Evolutionary conservation across 2,888 invertebrate genomes (phyloP).

Genomic region (Andrena praecox): DNA sequence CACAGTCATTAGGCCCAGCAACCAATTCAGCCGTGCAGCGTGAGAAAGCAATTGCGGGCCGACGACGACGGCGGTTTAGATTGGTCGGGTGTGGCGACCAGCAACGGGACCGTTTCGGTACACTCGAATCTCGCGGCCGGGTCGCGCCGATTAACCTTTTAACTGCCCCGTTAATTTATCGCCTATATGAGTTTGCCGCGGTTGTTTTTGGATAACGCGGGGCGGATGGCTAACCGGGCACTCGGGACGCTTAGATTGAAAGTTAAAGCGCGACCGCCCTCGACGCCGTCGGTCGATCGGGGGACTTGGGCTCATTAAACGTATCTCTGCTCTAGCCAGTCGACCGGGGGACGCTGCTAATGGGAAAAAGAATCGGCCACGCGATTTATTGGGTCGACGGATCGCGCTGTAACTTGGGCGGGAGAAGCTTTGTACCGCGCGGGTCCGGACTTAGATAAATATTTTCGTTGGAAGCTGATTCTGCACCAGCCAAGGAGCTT

Average conservation of each 20-base stretch:
- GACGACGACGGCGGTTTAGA: slow-evolving; percentile 31
- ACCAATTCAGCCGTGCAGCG: slow-evolving; percentile 42
- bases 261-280: slow-evolving; percentile 35
- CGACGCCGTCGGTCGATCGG: slow-evolving; percentile 11
- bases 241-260: slow-evolving; percentile 24
- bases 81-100: slow-evolving; percentile 42
- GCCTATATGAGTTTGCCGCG: slow-evolving; percentile 55
- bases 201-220: slow-evolving; percentile 40
- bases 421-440: too few relatives aligned
- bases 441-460: too few relatives aligned
- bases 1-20: slow-evolving; percentile 23
- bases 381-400: not conserved
- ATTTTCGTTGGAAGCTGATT: too few relatives aligned
- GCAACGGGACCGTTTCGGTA: slow-evolving; percentile 51
- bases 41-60: slow-evolving; percentile 56
- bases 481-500: too few relatives aligned
- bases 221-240: slow-evolving; percentile 1
- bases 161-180: slow-evolving; percentile 51
- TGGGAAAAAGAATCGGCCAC: not conserved
- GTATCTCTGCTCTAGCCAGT: not conserved
- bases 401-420: not conserved
- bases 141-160: slow-evolving; percentile 58
- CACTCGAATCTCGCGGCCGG: slow-evolving; percentile 48
- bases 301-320: slow-evolving; percentile 14
- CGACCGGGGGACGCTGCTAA: not conserved